phyloP scores from a whole-genome alignment of 2,113 vertebrate genomes.

The Procapra przewalskii region DNA sequence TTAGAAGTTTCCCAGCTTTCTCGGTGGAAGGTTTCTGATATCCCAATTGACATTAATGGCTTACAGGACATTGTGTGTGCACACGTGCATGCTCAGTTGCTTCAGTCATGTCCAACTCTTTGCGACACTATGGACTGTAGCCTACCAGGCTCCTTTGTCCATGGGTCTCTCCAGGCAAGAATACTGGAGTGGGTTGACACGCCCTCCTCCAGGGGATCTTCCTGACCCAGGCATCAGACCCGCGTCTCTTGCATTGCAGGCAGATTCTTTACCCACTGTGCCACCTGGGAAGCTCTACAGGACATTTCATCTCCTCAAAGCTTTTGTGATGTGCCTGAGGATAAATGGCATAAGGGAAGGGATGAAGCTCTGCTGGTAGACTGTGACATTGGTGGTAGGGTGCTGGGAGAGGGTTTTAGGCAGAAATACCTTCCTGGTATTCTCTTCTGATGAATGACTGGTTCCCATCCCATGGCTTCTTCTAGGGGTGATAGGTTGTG shows the following conservation, averaged over 20 bases:
- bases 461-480: neutral
- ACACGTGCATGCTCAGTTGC: neutral
- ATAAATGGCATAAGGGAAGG: neutral
- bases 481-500: neutral
- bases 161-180: neutral
- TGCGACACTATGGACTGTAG: neutral
- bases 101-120: fast-evolving
- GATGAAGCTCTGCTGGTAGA: neutral
- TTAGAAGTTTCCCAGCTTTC: neutral
- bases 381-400: neutral
- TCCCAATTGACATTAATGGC: neutral
- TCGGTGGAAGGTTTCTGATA: neutral
- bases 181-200: neutral
- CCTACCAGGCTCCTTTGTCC: neutral
- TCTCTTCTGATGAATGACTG: neutral
- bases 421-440: neutral
- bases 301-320: neutral
- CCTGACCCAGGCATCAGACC: neutral
- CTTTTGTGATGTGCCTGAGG: neutral
- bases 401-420: neutral
- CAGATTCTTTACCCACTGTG: neutral
- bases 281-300: neutral
- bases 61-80: neutral
- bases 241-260: fast-evolving
- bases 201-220: neutral